A percentile compares a stretch with the other conserved stretches of the same genome.
phyloP scores from a whole-genome alignment of 1,140 invertebrate species.

The Eciton burchellii region DNA sequence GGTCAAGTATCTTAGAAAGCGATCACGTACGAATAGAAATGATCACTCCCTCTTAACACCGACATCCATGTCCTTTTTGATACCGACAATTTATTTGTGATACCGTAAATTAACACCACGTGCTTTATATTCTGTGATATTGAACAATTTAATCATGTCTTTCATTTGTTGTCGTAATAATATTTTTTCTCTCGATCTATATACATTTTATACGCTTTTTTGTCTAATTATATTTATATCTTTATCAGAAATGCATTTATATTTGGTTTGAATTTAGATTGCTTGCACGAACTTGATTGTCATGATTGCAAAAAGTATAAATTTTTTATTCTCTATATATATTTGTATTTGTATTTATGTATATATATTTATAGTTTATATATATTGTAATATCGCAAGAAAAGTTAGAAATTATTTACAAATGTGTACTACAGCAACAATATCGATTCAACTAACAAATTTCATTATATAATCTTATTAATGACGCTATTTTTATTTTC shows the following conservation, averaged over 20 bases:
- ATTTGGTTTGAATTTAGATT: background rate
- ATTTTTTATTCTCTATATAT: conserved; percentile 25
- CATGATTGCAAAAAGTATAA: conserved; percentile 18
- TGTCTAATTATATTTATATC: conserved; percentile 24
- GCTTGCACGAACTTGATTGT: background rate
- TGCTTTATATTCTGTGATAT: conserved; percentile 74
- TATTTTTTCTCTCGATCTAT: conserved; percentile 39
- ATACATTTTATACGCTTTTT: background rate
- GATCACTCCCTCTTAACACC: too few species aligned
- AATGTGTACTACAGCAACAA: too few species aligned
- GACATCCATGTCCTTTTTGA: conserved; percentile 71
- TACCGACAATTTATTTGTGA: conserved; percentile 79
- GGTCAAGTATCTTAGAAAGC: conserved; percentile 72
- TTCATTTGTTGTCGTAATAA: conserved; percentile 21
- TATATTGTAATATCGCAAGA: background rate
- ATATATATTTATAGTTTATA: conserved; percentile 12
- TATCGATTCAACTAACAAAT: too few species aligned
- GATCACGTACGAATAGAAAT: conserved; percentile 78
- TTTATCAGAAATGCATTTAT: conserved; percentile 16
- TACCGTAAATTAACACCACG: conserved; percentile 71
- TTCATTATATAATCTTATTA: background rate
- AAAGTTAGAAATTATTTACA: background rate
- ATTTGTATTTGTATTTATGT: too few species aligned
- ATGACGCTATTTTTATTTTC: background rate
- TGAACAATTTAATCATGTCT: conserved; percentile 72